A percentile compares a stretch with the other conserved stretches of the same genome.
Conservation (phyloP, 2,113 vertebrate genomes). For the cattle (Bos taurus) region ARS-UCD2.0 NC_037335.1:75448001-75448500, state of each 20-base stretch:
- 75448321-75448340: background rate
- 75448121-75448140: background rate
- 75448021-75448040: background rate
- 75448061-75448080: background rate
- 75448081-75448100: background rate
- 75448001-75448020: background rate
- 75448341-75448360: background rate
- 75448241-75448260: background rate
- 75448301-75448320: background rate
- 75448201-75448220: background rate
- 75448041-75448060: background rate
- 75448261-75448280: background rate
- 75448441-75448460: background rate
- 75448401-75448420: background rate
- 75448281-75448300: background rate
- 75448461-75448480: background rate
- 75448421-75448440: background rate
- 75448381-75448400: background rate
- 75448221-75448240: background rate
- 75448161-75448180: background rate
- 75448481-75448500: background rate
- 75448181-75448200: background rate
- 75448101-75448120: background rate
- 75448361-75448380: background rate
- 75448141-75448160: background rate